Percentiles rank a stretch among this genome's conserved stretches.
phyloP scores from a whole-genome alignment of 2,888 invertebrate species.

The Agrenia bidenticulata region DNA sequence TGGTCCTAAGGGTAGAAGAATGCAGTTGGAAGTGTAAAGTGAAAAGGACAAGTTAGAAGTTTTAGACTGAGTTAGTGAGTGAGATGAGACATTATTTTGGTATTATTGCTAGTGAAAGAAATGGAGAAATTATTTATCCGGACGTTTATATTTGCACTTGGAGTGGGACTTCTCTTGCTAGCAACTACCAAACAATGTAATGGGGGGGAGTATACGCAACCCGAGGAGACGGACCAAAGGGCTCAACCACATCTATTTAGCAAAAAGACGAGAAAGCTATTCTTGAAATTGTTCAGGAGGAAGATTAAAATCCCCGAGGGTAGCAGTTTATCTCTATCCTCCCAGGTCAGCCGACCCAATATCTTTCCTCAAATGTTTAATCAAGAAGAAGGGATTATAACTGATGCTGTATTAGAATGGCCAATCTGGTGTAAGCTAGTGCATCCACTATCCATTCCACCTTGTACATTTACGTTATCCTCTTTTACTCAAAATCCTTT shows the following conservation, averaged over 20 bases:
- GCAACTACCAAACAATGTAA: no score
- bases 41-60: no score
- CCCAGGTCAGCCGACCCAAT: constrained; percentile 43
- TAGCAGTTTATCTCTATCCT: constrained; percentile 28
- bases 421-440: constrained; percentile 38
- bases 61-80: no score
- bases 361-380: constrained; percentile 37
- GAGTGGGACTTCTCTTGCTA: no score
- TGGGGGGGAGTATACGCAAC: no score
- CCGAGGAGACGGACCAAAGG: not conserved
- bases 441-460: not conserved
- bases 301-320: constrained; percentile 35
- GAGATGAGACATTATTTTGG: no score
- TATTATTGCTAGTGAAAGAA: no score
- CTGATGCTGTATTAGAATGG: constrained; percentile 43
- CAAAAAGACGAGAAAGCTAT: constrained; percentile 13
- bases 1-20: no score
- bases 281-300: constrained; percentile 18
- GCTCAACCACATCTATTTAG: constrained; percentile 3
- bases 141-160: no score
- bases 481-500: not conserved
- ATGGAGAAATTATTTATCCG: no score
- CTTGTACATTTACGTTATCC: not conserved
- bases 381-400: constrained; percentile 42
- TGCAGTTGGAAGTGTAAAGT: no score